Evolutionary conservation across 1,140 invertebrate genomes (phyloP).

Genomic region (Tetramorium alpestre): DNA sequence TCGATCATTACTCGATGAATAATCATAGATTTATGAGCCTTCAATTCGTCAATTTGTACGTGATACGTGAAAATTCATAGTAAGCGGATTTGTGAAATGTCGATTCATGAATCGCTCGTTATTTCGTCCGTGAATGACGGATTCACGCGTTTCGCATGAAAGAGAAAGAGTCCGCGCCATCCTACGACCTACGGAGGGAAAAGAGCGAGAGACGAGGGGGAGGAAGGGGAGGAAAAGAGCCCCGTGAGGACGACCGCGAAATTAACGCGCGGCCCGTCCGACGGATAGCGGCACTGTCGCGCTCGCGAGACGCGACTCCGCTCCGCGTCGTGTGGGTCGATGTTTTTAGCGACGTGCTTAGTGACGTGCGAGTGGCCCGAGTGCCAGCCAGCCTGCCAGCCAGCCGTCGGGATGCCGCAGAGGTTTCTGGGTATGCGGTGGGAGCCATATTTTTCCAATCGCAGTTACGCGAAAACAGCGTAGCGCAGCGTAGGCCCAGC

Average conservation of each 20-base stretch:
- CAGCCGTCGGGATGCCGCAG: conserved; percentile 77
- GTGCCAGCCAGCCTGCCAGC: conserved; percentile 60
- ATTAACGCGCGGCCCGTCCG: conserved; percentile 53
- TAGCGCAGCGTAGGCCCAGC: conserved; percentile 53
- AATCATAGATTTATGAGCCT: neutral
- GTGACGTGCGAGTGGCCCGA: conserved; percentile 66
- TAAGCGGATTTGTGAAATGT: neutral
- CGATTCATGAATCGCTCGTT: conserved; percentile 9
- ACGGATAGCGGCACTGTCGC: conserved; percentile 70
- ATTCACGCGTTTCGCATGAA: neutral
- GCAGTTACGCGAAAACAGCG: conserved; percentile 82
- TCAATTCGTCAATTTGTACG: neutral
- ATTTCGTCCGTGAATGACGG: neutral
- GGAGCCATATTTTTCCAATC: conserved; percentile 84
- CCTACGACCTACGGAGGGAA: neutral
- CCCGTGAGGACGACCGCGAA: conserved; percentile 36
- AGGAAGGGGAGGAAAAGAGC: neutral
- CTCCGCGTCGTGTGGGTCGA: conserved; percentile 57
- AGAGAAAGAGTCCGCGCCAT: neutral
- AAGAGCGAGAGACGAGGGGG: too few relatives aligned
- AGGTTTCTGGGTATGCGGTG: conserved; percentile 84
- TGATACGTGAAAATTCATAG: neutral
- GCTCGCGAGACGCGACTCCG: neutral
- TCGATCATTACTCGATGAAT: neutral
- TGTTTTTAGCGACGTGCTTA: conserved; percentile 73